Evolutionary conservation across 2,888 invertebrate species (phyloP).

Genomic region (Pseudococcus longispinus): DNA sequence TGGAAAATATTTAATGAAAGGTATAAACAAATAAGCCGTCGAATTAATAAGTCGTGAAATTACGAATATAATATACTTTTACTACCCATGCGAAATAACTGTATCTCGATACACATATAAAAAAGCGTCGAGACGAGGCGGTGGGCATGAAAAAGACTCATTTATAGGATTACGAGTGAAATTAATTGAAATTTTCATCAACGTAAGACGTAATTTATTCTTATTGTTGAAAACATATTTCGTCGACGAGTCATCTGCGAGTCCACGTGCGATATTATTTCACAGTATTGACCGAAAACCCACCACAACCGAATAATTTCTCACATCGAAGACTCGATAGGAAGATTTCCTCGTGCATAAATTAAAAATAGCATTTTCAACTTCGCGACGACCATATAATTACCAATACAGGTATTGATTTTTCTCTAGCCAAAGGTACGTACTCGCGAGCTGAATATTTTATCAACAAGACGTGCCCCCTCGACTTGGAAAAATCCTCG

Average conservation of each 20-base stretch:
- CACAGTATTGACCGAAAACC: neutral
- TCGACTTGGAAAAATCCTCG: neutral
- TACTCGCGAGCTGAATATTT: neutral
- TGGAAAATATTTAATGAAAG: slow-evolving; percentile 27
- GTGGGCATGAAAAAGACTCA: neutral
- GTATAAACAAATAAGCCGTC: slow-evolving; percentile 29
- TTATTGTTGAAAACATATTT: neutral
- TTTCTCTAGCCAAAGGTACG: neutral
- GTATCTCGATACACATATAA: slow-evolving; percentile 3
- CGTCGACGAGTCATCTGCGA: neutral
- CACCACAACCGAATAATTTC: neutral
- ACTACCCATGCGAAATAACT: neutral
- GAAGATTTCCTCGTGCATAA: neutral
- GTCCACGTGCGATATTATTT: neutral
- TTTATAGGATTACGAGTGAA: neutral
- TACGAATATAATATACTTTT: slow-evolving; percentile 21
- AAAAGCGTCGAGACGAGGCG: neutral
- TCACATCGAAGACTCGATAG: neutral
- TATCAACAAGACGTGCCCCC: neutral
- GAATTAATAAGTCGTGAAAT: slow-evolving; percentile 40
- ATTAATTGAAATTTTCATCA: neutral
- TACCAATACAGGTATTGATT: neutral
- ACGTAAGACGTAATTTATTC: neutral
- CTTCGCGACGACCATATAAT: neutral
- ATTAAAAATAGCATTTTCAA: neutral